Evolutionary conservation across 2,888 invertebrate genomes (phyloP).

Genomic region (Tetranychus piercei): DNA sequence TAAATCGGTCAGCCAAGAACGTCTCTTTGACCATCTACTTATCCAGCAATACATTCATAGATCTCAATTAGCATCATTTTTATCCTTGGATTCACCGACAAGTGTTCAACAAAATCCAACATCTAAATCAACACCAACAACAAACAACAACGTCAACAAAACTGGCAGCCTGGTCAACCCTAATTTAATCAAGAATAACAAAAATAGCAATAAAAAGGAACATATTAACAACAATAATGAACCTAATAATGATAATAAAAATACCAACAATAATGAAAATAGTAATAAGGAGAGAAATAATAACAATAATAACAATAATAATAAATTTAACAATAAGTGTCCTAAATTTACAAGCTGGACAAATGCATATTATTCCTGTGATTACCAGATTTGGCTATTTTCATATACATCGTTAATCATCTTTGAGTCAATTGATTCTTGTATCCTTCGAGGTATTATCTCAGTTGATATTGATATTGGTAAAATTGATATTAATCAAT

Average conservation of each 20-base stretch:
- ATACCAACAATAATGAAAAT: not conserved
- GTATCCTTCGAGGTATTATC: constrained; percentile 24
- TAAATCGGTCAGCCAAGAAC: not conserved
- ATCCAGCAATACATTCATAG: not conserved
- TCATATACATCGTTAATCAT: constrained; percentile 50
- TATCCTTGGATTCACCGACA: not conserved
- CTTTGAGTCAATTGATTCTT: not conserved
- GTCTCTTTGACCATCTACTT: not conserved
- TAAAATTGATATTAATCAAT: constrained; percentile 48
- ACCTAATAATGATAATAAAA: not conserved
- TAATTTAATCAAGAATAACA: not conserved
- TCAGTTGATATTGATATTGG: constrained; percentile 33
- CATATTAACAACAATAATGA: not conserved
- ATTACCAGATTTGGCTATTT: constrained; percentile 55
- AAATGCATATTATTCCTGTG: constrained; percentile 67
- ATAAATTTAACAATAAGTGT: not conserved
- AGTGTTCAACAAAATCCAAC: not conserved
- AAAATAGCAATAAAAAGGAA: not conserved
- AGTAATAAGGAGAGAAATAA: not conserved
- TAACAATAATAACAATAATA: not conserved
- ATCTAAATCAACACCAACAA: not conserved
- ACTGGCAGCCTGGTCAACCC: not conserved
- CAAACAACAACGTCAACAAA: not conserved
- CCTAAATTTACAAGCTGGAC: constrained; percentile 43
- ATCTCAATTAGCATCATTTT: not conserved